phyloP scores from a whole-genome alignment of 2,888 invertebrate species.

The Andrena bucephala region DNA sequence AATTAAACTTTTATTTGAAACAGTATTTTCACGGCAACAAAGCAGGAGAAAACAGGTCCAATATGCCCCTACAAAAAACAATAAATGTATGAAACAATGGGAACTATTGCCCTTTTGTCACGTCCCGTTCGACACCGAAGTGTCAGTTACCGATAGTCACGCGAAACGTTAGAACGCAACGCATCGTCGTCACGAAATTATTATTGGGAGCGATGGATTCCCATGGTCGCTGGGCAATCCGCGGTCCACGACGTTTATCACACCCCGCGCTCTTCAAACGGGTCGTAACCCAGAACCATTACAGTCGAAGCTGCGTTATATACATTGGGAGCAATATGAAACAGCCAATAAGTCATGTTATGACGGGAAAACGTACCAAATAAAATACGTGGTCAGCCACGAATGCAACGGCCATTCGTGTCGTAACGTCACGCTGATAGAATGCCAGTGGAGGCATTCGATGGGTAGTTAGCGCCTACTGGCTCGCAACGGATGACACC shows the following conservation, averaged over 20 bases:
- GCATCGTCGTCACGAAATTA: not conserved
- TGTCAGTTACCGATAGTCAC: no score
- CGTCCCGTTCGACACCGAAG: no score
- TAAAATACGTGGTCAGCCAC: constrained; percentile 28
- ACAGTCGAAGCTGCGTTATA: constrained; percentile 17
- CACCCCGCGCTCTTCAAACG: not conserved
- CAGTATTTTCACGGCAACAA: no score
- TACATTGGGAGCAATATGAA: not conserved
- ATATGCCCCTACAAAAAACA: no score
- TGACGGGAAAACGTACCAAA: not conserved
- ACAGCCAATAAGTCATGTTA: constrained; percentile 22
- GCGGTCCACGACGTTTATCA: not conserved
- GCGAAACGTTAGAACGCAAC: no score
- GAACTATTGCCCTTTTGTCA: no score
- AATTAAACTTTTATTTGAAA: no score
- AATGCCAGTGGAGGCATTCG: constrained; percentile 58
- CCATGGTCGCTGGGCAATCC: constrained; percentile 1
- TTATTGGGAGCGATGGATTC: no score
- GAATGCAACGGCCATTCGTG: not conserved
- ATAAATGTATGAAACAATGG: no score
- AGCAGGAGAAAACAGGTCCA: no score
- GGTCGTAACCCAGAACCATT: not conserved
- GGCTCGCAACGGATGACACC: constrained; percentile 44
- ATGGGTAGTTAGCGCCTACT: constrained; percentile 48
- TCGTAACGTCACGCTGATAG: constrained; percentile 14